These are phyloP conservation scores for Yoshiicerus persimilis DNA, from an alignment of 1,140 invertebrate genomes.

Conservation along the genomic window DNA sequence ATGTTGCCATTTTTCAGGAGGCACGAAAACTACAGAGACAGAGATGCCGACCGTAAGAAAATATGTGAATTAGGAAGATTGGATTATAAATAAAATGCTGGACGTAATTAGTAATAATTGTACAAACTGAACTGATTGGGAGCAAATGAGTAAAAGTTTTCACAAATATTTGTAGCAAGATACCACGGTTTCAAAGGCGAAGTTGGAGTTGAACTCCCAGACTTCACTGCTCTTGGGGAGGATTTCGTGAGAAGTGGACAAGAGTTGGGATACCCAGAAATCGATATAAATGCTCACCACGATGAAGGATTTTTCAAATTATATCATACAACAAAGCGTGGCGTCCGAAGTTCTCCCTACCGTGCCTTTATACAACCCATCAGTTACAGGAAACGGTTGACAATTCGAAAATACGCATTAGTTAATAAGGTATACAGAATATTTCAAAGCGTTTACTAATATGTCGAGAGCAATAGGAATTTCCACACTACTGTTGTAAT, in stretches of 20 bases:
- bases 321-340: background rate
- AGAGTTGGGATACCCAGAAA: background rate
- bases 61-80: background rate
- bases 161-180: background rate
- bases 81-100: background rate
- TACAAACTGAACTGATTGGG: background rate
- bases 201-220: background rate
- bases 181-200: conserved; percentile 27
- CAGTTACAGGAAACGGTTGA: background rate
- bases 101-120: too few species aligned
- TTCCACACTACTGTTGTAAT: background rate
- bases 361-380: background rate
- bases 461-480: background rate
- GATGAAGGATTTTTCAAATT: conserved; percentile 17
- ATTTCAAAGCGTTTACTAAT: background rate
- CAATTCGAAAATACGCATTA: conserved; percentile 16
- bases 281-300: background rate
- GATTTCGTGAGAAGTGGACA: background rate
- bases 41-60: background rate
- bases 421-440: conserved; percentile 29
- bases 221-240: background rate
- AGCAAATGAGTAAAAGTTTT: too few species aligned
- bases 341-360: background rate
- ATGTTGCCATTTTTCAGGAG: background rate
- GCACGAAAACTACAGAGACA: background rate